These are phyloP conservation scores for human DNA, from an alignment of 2,113 vertebrate species.

Conservation along the genomic window GRCh38 chr1:75018001-75018500, in stretches of 20 bases:
- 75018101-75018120: neutral
- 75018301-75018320: neutral
- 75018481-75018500: neutral
- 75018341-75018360: neutral
- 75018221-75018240: neutral
- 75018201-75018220: neutral
- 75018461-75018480: too few relatives aligned
- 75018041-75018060: too few relatives aligned
- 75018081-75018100: neutral
- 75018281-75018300: neutral
- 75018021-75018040: too few relatives aligned
- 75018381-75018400: neutral
- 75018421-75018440: neutral
- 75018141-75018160: neutral
- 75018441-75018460: neutral
- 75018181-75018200: neutral
- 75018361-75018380: neutral
- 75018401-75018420: neutral
- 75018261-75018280: neutral
- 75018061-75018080: too few relatives aligned
- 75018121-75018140: neutral
- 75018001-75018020: too few relatives aligned
- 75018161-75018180: neutral
- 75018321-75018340: neutral
- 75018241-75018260: neutral